phyloP scores from a whole-genome alignment of 2,888 invertebrate species.

The Endotricha flammealis region DNA sequence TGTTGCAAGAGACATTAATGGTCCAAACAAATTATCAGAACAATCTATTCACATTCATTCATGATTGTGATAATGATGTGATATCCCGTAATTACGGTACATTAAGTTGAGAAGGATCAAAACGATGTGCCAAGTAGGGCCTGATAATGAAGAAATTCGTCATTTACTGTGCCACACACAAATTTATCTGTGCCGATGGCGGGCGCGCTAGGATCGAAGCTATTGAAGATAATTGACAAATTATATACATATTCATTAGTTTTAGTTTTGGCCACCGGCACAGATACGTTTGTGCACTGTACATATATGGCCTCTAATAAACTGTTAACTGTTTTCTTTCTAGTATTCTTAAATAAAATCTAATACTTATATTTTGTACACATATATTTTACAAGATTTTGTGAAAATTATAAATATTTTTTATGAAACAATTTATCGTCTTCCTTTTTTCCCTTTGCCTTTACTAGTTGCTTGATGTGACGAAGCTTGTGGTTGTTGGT shows the following conservation, averaged over 20 bases:
- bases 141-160: too few species aligned
- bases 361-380: neutral
- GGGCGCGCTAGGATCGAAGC: too few species aligned
- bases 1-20: constrained; percentile 62
- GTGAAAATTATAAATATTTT: constrained; percentile 1
- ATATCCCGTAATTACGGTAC: neutral
- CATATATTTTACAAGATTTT: constrained; percentile 5
- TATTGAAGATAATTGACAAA: too few species aligned
- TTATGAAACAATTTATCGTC: constrained; percentile 50
- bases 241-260: too few species aligned
- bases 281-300: too few species aligned
- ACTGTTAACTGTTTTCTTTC: too few species aligned
- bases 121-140: too few species aligned
- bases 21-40: constrained; percentile 54
- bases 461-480: constrained; percentile 51
- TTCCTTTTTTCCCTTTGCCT: constrained; percentile 69
- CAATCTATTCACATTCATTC: constrained; percentile 51
- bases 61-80: constrained; percentile 13
- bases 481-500: constrained; percentile 60
- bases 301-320: too few species aligned
- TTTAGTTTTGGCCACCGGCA: too few species aligned
- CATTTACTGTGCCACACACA: too few species aligned
- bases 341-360: neutral
- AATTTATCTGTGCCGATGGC: too few species aligned
- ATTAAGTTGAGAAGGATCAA: too few species aligned